Conservation (phyloP, 2,888 invertebrate species). For the Vanessa cardui region DNA sequence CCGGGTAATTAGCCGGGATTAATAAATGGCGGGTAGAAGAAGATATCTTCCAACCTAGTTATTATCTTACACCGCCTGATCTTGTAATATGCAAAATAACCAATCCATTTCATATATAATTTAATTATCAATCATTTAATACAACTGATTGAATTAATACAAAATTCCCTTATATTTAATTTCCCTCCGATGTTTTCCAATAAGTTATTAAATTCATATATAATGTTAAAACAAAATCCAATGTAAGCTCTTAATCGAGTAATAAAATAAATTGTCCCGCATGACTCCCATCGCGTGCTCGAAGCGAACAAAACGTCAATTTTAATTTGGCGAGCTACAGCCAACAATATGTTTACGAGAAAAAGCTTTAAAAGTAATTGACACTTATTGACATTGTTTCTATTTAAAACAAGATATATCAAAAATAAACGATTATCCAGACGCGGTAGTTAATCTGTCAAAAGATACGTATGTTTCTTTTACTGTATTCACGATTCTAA, state of each 20-base stretch:
- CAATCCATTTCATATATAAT: not conserved
- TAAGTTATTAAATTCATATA: slow-evolving; percentile 51
- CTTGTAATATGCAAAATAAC: not conserved
- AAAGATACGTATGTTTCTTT: not conserved
- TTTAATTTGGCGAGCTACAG: slow-evolving; percentile 58
- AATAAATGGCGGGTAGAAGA: no score
- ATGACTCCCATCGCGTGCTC: slow-evolving; percentile 45
- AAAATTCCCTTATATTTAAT: slow-evolving; percentile 19
- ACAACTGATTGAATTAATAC: slow-evolving; percentile 13
- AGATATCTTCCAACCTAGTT: not conserved
- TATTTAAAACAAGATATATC: slow-evolving; percentile 12
- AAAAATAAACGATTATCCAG: slow-evolving; percentile 4
- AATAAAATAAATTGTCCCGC: slow-evolving; percentile 65
- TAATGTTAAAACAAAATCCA: slow-evolving; percentile 53
- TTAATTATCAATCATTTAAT: not conserved
- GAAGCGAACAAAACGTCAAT: slow-evolving; percentile 58
- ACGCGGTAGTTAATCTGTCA: not conserved
- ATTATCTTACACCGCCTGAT: not conserved
- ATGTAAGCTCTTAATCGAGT: slow-evolving; percentile 63
- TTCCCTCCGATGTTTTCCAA: slow-evolving; percentile 24
- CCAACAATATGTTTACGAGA: slow-evolving; percentile 53
- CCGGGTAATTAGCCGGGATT: no score
- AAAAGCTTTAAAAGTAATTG: slow-evolving; percentile 52
- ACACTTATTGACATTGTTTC: slow-evolving; percentile 36
- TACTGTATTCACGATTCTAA: not conserved